A percentile compares a stretch with the other conserved stretches of the same genome.
Evolutionary conservation across 2,888 invertebrate species (phyloP).

Genomic region (Tenodera sinensis): DNA sequence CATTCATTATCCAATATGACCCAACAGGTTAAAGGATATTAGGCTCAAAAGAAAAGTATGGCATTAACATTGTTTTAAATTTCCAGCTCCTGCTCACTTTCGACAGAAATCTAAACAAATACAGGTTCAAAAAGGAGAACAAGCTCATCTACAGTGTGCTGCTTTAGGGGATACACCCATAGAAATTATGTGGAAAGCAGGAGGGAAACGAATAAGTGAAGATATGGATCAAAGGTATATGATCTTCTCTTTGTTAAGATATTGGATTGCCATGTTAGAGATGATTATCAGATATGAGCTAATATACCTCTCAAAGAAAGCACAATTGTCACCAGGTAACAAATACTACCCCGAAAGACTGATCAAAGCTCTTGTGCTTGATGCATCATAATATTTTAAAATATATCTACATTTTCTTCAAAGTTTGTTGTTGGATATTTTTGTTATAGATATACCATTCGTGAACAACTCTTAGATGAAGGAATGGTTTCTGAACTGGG

Average conservation of each 20-base stretch:
- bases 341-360: too few relatives aligned
- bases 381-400: too few relatives aligned
- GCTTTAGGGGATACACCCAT: conserved; percentile 85
- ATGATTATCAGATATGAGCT: too few relatives aligned
- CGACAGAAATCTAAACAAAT: conserved; percentile 78
- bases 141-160: conserved; percentile 80
- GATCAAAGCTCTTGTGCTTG: too few relatives aligned
- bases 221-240: conserved; percentile 64
- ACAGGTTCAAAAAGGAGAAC: conserved; percentile 76
- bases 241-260: background rate
- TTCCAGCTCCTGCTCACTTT: conserved; percentile 76
- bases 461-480: conserved; percentile 73
- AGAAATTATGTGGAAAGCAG: conserved; percentile 78
- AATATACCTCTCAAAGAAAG: too few relatives aligned
- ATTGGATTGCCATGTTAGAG: background rate
- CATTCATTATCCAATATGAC: too few relatives aligned
- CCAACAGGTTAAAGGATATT: too few relatives aligned
- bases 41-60: too few relatives aligned
- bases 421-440: background rate
- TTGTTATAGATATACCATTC: conserved; percentile 60
- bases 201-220: conserved; percentile 69
- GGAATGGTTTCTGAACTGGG: conserved; percentile 82
- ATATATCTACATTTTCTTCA: too few relatives aligned
- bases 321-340: too few relatives aligned
- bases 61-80: background rate